phyloP scores from a whole-genome alignment of 2,888 invertebrate species.

The Pasiphila rectangulata region DNA sequence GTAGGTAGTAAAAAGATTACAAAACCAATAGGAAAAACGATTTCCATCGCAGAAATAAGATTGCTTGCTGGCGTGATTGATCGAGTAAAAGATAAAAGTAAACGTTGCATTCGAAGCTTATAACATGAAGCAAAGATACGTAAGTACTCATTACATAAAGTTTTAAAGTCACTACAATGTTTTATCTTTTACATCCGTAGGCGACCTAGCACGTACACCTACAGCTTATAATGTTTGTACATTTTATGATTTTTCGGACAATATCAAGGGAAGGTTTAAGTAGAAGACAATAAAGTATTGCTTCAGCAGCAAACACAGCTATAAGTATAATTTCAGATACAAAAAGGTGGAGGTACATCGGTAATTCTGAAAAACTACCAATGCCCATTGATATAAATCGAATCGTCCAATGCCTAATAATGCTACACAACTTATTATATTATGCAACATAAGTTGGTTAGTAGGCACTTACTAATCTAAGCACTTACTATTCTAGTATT shows the following conservation, averaged over 20 bases:
- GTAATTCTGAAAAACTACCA: no score
- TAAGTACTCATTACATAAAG: conserved; percentile 4
- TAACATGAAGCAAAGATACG: conserved; percentile 18
- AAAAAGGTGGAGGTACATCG: no score
- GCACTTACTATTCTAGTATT: background rate
- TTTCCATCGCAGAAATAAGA: conserved; percentile 38
- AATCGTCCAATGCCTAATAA: no score
- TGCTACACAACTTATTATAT: no score
- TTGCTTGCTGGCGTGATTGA: conserved; percentile 41
- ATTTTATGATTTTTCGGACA: no score
- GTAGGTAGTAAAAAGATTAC: conserved; percentile 15
- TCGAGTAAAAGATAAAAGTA: conserved; percentile 51
- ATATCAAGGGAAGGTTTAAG: no score
- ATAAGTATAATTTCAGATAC: no score
- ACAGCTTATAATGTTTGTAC: no score
- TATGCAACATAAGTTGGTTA: background rate
- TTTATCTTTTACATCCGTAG: background rate
- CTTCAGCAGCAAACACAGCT: no score
- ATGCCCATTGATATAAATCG: no score
- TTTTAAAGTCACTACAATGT: background rate
- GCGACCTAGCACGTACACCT: no score
- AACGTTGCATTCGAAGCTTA: conserved; percentile 19
- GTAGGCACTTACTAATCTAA: background rate
- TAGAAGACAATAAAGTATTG: no score
- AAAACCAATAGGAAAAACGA: conserved; percentile 36